These are phyloP conservation scores for Podarcis muralis DNA, from an alignment of 2,113 vertebrate genomes.

Conservation along the genomic window DNA sequence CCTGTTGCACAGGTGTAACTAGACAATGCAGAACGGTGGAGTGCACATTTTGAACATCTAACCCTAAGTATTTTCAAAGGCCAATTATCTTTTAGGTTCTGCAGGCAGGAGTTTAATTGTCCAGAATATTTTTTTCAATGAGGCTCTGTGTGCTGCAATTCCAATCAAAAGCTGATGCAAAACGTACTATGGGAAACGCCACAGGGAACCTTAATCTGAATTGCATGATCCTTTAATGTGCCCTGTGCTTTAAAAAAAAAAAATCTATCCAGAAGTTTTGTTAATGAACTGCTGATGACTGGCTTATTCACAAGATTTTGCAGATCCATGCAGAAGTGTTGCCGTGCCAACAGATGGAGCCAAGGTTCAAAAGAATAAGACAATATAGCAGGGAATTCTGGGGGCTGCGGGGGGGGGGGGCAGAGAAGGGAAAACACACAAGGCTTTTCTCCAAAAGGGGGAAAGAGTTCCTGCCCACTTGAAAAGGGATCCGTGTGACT, in stretches of 20 bases:
- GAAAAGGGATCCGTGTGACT: not conserved
- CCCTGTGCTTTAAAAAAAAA: not conserved
- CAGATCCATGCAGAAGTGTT: constrained; percentile 20
- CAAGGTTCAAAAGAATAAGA: constrained; percentile 21
- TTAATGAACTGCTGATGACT: constrained; percentile 41
- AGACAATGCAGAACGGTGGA: not conserved
- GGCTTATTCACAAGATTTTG: constrained; percentile 29
- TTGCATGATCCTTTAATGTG: constrained; percentile 23
- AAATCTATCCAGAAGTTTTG: constrained; percentile 26
- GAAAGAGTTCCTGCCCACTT: not conserved
- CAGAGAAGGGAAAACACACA: not conserved
- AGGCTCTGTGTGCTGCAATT: constrained; percentile 7
- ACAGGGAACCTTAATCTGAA: constrained; percentile 25
- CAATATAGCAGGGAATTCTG: not conserved
- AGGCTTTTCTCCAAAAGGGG: not conserved
- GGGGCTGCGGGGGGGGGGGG: not conserved
- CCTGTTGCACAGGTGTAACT: not conserved
- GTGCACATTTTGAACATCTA: not conserved
- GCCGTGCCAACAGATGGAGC: constrained; percentile 22
- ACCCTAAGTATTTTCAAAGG: not conserved
- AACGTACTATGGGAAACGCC: constrained; percentile 24
- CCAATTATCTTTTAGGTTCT: not conserved
- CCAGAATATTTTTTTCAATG: constrained; percentile 1
- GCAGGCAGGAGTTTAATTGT: constrained; percentile 8
- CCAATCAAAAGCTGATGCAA: constrained; percentile 29